Base-by-base conservation (phyloP, 1,140 invertebrate genomes). In the Diabrotica undecimpunctata region DNA sequence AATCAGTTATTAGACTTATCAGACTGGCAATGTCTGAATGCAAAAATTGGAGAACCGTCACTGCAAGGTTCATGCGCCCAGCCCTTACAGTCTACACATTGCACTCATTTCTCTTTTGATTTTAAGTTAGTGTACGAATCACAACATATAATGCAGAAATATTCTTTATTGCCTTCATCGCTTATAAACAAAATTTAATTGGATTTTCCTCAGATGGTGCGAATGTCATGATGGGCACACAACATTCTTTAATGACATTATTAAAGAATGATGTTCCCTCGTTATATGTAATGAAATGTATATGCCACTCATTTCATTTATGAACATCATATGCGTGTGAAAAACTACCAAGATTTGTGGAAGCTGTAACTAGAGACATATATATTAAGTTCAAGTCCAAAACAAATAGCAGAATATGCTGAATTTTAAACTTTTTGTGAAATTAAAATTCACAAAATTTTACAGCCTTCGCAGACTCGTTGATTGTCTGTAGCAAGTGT, bases 391-490 rank as follows among this genome's bases (percentile, higher is more conserved):
- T 13, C 55, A 69, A 54, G 54, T 9, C 54, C 54, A 8, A 54
- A 54, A 54, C 8, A 14, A 5, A 5, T 54, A 5, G 52, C 6
- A 7, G 52, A 1, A 6, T 4, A 12, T n/a, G 12, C 7, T 7
- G 2, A 54, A n/a, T 54, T 54, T 12, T 12, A 54, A 12, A n/a
- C 59, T 14, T 72, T 76, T 72, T 65, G 54, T 12, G 68, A 74
- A 56, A 64, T 69, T 46, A 68, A 74, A 72, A 50, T 61, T 59
- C 71, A 74, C 61, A 75, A 69, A 61, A 54, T 72, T 13, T 37
- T 69, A 12, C 72, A 71, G 60, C 72, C 64, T 60, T 61, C 69
- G 39, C 67, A 72, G 64, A 73, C 67, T 37, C 53, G 53, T 13
- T 54, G 53, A 14, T 54, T 54, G 8, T 54, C 14, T 14, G 11